Evolutionary conservation across 2,888 invertebrate species (phyloP), one percentile per base, ranked within the genome.

Genomic region (Ormia ochracea): DNA sequence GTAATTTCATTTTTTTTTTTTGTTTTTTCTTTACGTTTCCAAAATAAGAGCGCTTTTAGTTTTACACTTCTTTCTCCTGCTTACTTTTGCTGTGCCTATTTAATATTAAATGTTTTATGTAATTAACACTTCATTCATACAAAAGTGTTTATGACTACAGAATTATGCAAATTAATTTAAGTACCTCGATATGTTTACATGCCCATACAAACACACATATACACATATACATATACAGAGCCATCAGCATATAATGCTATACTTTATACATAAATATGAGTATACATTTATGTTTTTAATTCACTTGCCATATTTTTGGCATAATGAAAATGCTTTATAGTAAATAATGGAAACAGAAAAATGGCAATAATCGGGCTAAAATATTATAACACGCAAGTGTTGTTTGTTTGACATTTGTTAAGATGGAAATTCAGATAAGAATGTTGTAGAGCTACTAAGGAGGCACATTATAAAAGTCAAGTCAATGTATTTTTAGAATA

Each of bases 111-210:
- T 23, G 52, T 45, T 80, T 70, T 78, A n/a, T 73, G 73, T 80
- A 81, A 78, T 82, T 81, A 82, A 74, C 82, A 82, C 80, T 74
- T 59, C 81, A 80, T 82, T 81, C 33, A 68, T 65, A 73, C 58
- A 69, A 59, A 81, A 81, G 73, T 73, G 78, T 79, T 81, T 81
- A 79, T 78, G 65, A 48, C 76, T 59, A 68, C 38, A 65, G 48
- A 76, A 73, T 73, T 81, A 81, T 81, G 81, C 69, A 79, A 73
- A 81, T 81, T 66, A 70, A 65, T 77, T 63, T 54, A 66, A 61
- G 69, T 14, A 56, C 45, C 23, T 56, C 12, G 14, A n/a, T n/a
- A 26, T 48, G 23, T 48, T 48, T 26, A 23, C n/a, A n/a, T n/a
- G n/a, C n/a, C n/a, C n/a, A n/a, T 33, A 23, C 45, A 17, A 12